Base-by-base conservation (phyloP, 2,113 vertebrate genomes). In the Rissa tridactyla region DNA sequence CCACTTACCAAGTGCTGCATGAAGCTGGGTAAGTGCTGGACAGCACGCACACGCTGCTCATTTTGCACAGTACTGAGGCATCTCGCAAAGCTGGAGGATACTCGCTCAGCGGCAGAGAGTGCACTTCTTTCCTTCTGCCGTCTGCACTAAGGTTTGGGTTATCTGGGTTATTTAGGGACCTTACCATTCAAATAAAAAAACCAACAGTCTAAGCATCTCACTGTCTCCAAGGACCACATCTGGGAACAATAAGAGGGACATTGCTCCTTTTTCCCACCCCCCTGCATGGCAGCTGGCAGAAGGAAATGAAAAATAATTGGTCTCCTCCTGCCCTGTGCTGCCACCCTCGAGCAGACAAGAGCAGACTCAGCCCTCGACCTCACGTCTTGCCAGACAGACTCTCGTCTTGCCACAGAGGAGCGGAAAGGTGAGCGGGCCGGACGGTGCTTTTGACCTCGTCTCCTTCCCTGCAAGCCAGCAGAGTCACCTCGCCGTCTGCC, bases 21-120 rank as follows among this genome's bases (percentile, higher is more conserved):
- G 13, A 88, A 68, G 36, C 22, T 27, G 38, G 93, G 26, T 60
- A n/a, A 52, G 34, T 21, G n/a, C 85, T 80, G n/a, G 77, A 14
- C 10, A 36, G n/a, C 15, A 15, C 2, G 20, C 34, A 51, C 49
- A 15, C 0, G 0, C 16, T 47, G 68, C 60, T 96, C 47, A 22
- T 81, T 86, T 46, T 54, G 26, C 42, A 51, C 25, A n/a, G n/a
- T 6, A 34, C 3, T 58, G 70, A 90, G 60, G 47, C 60, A 60
- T 7, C 51, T 73, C 1, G 4, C 76, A 73, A 40, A 64, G 47
- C 70, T 77, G 38, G 64, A 70, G 51, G 21, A 55, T 55, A 44
- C 32, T 36, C 58, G 15, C 42, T n/a, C 10, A 78, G 51, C 0
- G 0, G 29, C 10, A 73, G n/a, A 54, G 40, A 88, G 42, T 6